Percentiles rank a stretch among this genome's conserved stretches.
phyloP scores from a whole-genome alignment of 2,797 vertebrate species.

The Oryzias sinensis region DNA sequence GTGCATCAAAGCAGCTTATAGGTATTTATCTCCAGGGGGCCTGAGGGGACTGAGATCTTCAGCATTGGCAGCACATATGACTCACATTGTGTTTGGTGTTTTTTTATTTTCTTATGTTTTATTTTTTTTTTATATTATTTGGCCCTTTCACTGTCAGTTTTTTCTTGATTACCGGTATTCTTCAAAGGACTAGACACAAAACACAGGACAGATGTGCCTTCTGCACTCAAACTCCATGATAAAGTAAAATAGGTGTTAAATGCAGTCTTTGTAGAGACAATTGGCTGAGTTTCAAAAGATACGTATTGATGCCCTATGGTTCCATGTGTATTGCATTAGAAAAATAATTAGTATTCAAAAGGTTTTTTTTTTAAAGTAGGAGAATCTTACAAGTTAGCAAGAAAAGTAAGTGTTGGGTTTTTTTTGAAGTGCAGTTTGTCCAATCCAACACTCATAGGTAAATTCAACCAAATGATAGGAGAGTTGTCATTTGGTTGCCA shows the following conservation, averaged over 20 bases:
- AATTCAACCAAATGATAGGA: constrained; percentile 54
- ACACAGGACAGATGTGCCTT: too few species aligned
- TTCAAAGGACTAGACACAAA: too few species aligned
- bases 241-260: too few species aligned
- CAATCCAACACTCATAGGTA: constrained; percentile 28
- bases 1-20: constrained; percentile 8
- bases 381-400: background rate
- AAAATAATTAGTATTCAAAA: background rate
- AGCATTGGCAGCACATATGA: constrained; percentile 9
- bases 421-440: constrained; percentile 7
- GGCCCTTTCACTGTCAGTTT: too few species aligned
- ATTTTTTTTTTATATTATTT: too few species aligned
- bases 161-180: too few species aligned
- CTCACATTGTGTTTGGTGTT: too few species aligned
- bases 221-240: too few species aligned
- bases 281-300: background rate
- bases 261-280: too few species aligned
- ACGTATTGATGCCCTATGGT: background rate
- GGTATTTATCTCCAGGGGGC: constrained; percentile 17
- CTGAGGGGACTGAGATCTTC: constrained; percentile 24
- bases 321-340: constrained; percentile 1
- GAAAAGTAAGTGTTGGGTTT: background rate
- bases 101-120: too few species aligned
- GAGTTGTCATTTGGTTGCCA: constrained; percentile 47
- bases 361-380: background rate